Evolutionary conservation across 2,888 invertebrate species (phyloP).

Genomic region (Melipona bicolor): DNA sequence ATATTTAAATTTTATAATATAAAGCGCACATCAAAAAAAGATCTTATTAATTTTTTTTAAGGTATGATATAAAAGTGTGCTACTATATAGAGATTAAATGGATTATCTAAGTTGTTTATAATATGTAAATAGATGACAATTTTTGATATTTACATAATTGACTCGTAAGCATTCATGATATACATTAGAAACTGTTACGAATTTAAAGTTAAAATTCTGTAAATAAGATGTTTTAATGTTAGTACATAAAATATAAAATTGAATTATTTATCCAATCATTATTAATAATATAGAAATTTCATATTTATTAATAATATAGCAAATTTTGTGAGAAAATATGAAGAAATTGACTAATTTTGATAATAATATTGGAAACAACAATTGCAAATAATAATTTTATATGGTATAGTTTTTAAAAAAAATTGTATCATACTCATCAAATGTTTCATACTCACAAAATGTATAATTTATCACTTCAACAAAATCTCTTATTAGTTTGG

Average conservation of each 20-base stretch:
- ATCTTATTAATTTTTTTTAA: no score
- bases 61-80: no score
- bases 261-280: neutral
- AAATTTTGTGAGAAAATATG: neutral
- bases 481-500: neutral
- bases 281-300: no score
- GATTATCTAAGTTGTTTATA: no score
- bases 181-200: no score
- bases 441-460: neutral
- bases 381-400: neutral
- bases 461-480: neutral
- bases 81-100: no score
- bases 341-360: neutral
- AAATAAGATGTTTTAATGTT: neutral
- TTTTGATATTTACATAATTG: no score
- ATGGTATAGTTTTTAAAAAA: neutral
- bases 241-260: neutral
- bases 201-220: neutral
- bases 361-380: neutral
- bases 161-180: neutral
- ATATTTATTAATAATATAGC: no score
- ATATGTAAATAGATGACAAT: no score
- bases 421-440: neutral
- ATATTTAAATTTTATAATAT: no score
- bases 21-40: no score